Conservation (phyloP, 2,888 invertebrate genomes). For the Latrodectus hesperus region DNA sequence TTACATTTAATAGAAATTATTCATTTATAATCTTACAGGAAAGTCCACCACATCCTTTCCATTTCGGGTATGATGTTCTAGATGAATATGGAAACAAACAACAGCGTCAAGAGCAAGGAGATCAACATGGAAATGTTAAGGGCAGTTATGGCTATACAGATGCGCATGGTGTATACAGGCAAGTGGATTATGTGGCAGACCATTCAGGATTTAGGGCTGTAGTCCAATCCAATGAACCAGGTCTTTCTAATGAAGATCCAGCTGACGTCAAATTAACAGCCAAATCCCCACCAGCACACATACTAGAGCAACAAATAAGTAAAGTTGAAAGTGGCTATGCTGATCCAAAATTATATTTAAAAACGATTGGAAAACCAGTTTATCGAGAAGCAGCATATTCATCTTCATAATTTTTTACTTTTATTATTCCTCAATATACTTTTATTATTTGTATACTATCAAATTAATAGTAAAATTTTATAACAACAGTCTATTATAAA, state of each 20-base stretch:
- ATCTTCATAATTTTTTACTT: neutral
- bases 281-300: conserved; percentile 45
- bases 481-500: too few species aligned
- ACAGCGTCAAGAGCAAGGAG: conserved; percentile 63
- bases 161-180: conserved; percentile 63
- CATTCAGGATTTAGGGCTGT: conserved; percentile 70
- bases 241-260: conserved; percentile 55
- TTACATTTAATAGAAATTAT: neutral
- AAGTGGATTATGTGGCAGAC: conserved; percentile 70
- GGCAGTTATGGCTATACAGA: conserved; percentile 69
- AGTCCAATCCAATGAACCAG: conserved; percentile 63
- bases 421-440: neutral
- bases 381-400: conserved; percentile 26
- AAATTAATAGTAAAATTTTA: too few species aligned
- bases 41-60: conserved; percentile 64
- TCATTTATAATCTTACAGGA: neutral
- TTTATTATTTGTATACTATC: neutral
- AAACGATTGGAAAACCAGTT: conserved; percentile 12
- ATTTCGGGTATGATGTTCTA: conserved; percentile 64
- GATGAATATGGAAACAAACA: conserved; percentile 68
- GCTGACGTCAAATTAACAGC: conserved; percentile 59
- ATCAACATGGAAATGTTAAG: conserved; percentile 66
- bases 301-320: conserved; percentile 32
- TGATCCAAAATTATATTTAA: conserved; percentile 47
- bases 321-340: conserved; percentile 21